A percentile compares a stretch with the other conserved stretches of the same genome.
phyloP scores from a whole-genome alignment of 2,113 vertebrate species.

The Dipodomys spectabilis region DNA sequence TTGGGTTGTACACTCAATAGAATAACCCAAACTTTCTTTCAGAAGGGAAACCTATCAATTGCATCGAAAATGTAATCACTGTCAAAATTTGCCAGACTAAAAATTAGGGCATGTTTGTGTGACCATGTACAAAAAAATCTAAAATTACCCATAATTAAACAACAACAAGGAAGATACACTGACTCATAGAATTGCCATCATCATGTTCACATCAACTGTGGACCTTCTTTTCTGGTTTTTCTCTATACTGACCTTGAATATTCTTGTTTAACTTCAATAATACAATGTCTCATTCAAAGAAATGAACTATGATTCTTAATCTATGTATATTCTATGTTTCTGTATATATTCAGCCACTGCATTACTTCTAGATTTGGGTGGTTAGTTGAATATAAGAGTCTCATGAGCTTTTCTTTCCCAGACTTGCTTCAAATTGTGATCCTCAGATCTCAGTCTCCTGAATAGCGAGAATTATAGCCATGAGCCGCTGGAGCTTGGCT shows the following conservation, averaged over 20 bases:
- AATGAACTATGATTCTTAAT: neutral
- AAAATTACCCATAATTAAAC: neutral
- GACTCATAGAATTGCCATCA: neutral
- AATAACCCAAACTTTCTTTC: neutral
- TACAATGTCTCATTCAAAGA: neutral
- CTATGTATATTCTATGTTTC: neutral
- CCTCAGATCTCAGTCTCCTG: too few relatives aligned
- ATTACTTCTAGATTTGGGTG: too few relatives aligned
- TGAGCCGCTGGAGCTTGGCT: too few relatives aligned
- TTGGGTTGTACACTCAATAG: neutral
- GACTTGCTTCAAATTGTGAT: too few relatives aligned
- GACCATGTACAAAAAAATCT: neutral
- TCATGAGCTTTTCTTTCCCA: too few relatives aligned
- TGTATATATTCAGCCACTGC: neutral
- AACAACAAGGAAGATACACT: neutral
- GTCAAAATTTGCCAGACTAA: neutral
- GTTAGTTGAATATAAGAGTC: too few relatives aligned
- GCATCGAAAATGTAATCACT: neutral
- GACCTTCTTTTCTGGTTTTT: too few relatives aligned
- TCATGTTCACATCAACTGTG: neutral
- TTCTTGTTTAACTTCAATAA: neutral
- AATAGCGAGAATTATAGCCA: too few relatives aligned
- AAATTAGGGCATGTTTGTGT: neutral
- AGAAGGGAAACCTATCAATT: neutral
- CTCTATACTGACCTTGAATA: fast-evolving